Evolutionary conservation across 2,888 invertebrate genomes (phyloP).

Genomic region (Macaria notata): DNA sequence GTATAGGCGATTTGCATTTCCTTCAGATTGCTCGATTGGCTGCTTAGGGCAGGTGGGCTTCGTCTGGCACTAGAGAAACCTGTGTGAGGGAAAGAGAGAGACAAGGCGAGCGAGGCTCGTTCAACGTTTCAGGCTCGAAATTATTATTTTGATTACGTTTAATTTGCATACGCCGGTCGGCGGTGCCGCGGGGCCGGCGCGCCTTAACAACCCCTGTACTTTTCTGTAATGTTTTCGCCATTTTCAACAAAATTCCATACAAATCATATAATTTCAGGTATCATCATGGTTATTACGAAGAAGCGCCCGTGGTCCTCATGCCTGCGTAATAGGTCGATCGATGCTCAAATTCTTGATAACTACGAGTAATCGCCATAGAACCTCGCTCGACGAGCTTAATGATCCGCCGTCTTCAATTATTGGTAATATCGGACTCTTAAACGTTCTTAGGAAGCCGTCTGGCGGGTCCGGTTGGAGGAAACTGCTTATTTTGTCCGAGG

Average conservation of each 20-base stretch:
- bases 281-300: slow-evolving; percentile 81
- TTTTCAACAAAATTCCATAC: slow-evolving; percentile 81
- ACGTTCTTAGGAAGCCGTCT: slow-evolving; percentile 76
- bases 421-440: slow-evolving; percentile 77
- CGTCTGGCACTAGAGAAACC: slow-evolving; percentile 43
- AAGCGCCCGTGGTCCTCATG: slow-evolving; percentile 72
- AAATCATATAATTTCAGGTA: slow-evolving; percentile 80
- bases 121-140: slow-evolving; percentile 59
- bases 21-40: slow-evolving; percentile 38
- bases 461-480: slow-evolving; percentile 47
- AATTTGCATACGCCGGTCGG: slow-evolving; percentile 77
- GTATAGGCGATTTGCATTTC: slow-evolving; percentile 72
- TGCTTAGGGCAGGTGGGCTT: slow-evolving; percentile 48
- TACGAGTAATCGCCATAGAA: slow-evolving; percentile 79
- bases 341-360: slow-evolving; percentile 78
- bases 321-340: slow-evolving; percentile 71
- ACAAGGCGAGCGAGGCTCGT: slow-evolving; percentile 37
- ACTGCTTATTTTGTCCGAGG: slow-evolving; percentile 53
- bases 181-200: slow-evolving; percentile 57
- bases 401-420: slow-evolving; percentile 74
- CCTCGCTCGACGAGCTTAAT: slow-evolving; percentile 72
- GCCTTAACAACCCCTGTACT: slow-evolving; percentile 77
- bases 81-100: slow-evolving; percentile 57
- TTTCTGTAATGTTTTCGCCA: slow-evolving; percentile 82
- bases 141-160: slow-evolving; percentile 82